A percentile compares a stretch with the other conserved stretches of the same genome.
Evolutionary conservation across 2,797 vertebrate species (phyloP).

Genomic region (Eutrigla gurnardus): DNA sequence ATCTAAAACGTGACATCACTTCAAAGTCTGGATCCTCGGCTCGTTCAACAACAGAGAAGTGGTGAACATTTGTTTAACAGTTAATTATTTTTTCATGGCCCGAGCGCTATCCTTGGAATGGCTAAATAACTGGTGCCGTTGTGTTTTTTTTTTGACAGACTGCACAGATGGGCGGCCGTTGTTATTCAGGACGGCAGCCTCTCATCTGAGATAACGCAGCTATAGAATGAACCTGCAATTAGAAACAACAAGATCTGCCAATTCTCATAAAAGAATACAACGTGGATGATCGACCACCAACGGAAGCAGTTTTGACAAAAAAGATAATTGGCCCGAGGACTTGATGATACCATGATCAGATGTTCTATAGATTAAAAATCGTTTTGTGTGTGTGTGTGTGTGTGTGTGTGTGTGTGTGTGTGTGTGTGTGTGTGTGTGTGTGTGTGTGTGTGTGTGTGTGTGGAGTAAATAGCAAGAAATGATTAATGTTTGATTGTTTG

Average conservation of each 20-base stretch:
- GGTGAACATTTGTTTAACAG: slow-evolving; percentile 40
- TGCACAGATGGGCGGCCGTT: slow-evolving; percentile 69
- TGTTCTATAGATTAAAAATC: slow-evolving; percentile 19
- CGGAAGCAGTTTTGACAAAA: slow-evolving; percentile 20
- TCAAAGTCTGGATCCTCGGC: slow-evolving; percentile 7
- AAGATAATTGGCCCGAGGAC: slow-evolving; percentile 21
- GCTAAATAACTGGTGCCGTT: slow-evolving; percentile 30
- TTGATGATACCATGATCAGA: slow-evolving; percentile 10
- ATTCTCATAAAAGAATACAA: not conserved
- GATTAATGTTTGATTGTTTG: slow-evolving; percentile 30
- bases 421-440: not conserved
- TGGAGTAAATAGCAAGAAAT: slow-evolving; percentile 16
- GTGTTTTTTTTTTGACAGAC: slow-evolving; percentile 36
- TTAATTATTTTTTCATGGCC: slow-evolving; percentile 38
- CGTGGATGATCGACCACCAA: slow-evolving; percentile 19
- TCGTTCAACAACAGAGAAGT: slow-evolving; percentile 8
- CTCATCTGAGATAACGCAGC: slow-evolving; percentile 42
- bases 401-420: not conserved
- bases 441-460: not conserved
- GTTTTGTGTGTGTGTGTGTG: not conserved
- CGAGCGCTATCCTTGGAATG: not conserved
- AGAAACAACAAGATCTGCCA: slow-evolving; percentile 36
- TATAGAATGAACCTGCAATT: slow-evolving; percentile 60
- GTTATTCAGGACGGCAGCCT: slow-evolving; percentile 36
- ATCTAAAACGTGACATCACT: slow-evolving; percentile 22